phyloP scores from a whole-genome alignment of 2,113 vertebrate genomes.

The Ptilonorhynchus violaceus region DNA sequence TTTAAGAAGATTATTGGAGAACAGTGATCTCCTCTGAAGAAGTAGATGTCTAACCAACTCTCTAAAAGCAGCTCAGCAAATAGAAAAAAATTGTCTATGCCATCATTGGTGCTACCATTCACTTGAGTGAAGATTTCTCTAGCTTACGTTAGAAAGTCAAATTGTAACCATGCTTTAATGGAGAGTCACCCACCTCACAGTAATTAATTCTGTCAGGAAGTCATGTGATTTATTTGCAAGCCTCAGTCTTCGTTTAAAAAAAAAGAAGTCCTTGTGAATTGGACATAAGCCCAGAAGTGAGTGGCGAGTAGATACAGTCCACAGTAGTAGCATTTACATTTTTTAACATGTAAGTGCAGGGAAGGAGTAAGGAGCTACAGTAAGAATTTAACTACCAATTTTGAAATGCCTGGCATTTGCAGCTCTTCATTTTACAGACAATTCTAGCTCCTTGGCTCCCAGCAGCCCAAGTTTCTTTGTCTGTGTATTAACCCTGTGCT shows the following conservation, averaged over 20 bases:
- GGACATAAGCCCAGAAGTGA: background rate
- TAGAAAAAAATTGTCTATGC: background rate
- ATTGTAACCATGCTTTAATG: background rate
- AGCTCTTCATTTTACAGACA: background rate
- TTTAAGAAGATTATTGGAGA: background rate
- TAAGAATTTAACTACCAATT: background rate
- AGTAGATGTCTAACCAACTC: background rate
- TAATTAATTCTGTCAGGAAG: background rate
- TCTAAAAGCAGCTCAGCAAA: background rate
- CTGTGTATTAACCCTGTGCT: background rate
- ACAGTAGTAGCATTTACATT: background rate
- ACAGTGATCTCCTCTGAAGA: background rate
- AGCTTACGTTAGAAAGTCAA: background rate
- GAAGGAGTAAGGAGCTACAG: background rate
- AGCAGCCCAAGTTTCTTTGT: background rate
- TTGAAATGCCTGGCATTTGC: background rate
- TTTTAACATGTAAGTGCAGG: background rate
- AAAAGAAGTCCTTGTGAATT: background rate
- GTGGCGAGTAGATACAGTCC: rapidly evolving
- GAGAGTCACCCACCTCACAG: background rate
- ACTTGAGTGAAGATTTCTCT: background rate
- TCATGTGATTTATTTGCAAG: background rate
- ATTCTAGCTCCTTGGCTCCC: background rate
- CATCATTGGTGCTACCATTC: background rate
- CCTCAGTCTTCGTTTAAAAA: background rate